phyloP scores from a whole-genome alignment of 2,888 invertebrate genomes.

The Pterostichus madidus region DNA sequence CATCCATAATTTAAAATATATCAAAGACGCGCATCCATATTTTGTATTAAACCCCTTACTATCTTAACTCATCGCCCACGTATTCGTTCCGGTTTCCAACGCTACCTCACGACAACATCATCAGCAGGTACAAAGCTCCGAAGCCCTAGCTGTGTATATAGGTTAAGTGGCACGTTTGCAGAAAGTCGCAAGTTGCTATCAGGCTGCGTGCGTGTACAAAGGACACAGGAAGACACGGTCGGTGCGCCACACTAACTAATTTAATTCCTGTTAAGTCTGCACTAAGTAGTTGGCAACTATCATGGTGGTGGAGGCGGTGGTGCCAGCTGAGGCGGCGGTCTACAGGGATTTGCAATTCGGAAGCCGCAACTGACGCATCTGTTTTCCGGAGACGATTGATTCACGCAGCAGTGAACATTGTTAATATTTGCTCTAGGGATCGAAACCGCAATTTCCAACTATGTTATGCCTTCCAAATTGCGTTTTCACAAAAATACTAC shows the following conservation, averaged over 20 bases:
- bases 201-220: constrained; percentile 23
- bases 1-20: no score
- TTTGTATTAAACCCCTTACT: neutral
- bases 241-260: constrained; percentile 60
- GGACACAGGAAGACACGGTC: constrained; percentile 39
- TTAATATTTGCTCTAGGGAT: neutral
- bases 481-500: neutral
- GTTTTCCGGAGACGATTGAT: constrained; percentile 27
- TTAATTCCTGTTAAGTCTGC: constrained; percentile 67
- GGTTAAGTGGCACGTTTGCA: constrained; percentile 63
- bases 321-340: constrained; percentile 29
- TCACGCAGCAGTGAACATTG: constrained; percentile 6
- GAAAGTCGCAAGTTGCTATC: constrained; percentile 37
- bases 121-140: constrained; percentile 15
- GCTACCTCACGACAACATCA: neutral
- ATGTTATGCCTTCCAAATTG: neutral
- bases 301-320: constrained; percentile 14
- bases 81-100: neutral
- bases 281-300: constrained; percentile 66
- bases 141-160: constrained; percentile 51
- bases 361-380: constrained; percentile 55
- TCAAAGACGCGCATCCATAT: neutral
- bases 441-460: constrained; percentile 2
- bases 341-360: constrained; percentile 35
- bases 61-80: neutral